Base-by-base conservation (phyloP, 2,888 invertebrate species). In the Hydraecia micacea region DNA sequence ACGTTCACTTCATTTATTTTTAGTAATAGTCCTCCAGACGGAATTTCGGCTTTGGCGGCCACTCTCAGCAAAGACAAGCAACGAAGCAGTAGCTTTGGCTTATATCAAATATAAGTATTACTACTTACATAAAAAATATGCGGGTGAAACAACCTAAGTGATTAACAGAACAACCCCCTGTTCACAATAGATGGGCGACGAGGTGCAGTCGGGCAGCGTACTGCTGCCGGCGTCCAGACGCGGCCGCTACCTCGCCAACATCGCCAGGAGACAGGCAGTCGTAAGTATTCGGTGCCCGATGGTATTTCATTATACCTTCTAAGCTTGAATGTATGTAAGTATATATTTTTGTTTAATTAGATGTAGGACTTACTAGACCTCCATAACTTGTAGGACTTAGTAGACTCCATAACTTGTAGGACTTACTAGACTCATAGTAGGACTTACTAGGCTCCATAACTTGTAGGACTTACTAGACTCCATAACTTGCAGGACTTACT, bases 211-310 rank as follows among this genome's bases (percentile, higher is more conserved):
- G 0, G 96, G 96, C 0, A 95, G 95, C 60, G 95, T 96, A 0
- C 80, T 96, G 6, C 90, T 96, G 1, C 96, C 96, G 0, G 95
- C 96, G 0, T 92, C 95, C 0, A 88, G 96, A 1, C 89, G 96
- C 28, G 96, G 96, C 0, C 86, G 96, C 1, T 96, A 96, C 76
- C 91, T 96, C 0, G 96, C 96, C 18, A 96, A 96, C 79, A 96
- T 96, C 39, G 93, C 96, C 0, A 88, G 96, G 3, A 88, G 96
- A 39, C 96, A 96, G 85, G 96, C 96, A 11, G 96, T 96, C 80
- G 96, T 96, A 66, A 66, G 66, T 39, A 39, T 66, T n/a, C 7
- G 15, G 28, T 58, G 58, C 28, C 13, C 9, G 18, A 18, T 2
- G 49, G 49, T 1, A 18, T 18, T 49, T 49, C 49, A n/a, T n/a